phyloP scores from a whole-genome alignment of 1,140 invertebrate genomes.

The Diachasmimorpha longicaudata region DNA sequence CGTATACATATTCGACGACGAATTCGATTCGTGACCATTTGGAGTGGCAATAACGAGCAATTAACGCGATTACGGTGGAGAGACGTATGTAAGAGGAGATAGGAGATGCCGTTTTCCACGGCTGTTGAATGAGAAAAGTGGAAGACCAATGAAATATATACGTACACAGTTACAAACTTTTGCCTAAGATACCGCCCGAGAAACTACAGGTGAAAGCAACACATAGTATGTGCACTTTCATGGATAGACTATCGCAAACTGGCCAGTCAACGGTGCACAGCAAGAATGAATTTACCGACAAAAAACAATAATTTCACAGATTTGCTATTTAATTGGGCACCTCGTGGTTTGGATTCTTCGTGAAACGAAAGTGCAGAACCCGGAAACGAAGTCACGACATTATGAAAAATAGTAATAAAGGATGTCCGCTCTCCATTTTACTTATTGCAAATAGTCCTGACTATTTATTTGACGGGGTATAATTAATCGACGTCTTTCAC shows the following conservation, averaged over 20 bases:
- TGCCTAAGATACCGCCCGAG: slow-evolving; percentile 29
- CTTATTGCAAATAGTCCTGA: background rate
- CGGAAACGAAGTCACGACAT: slow-evolving; percentile 12
- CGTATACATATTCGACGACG: background rate
- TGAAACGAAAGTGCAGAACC: slow-evolving; percentile 23
- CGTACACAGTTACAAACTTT: slow-evolving; percentile 22
- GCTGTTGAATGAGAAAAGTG: slow-evolving; percentile 30
- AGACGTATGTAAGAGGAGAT: slow-evolving; percentile 11
- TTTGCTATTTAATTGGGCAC: background rate
- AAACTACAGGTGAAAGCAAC: background rate
- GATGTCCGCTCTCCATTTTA: background rate
- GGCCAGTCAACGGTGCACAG: background rate
- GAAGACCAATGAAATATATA: slow-evolving; percentile 15
- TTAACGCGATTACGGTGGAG: slow-evolving; percentile 21
- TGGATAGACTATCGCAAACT: background rate
- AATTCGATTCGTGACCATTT: background rate
- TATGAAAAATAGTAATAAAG: background rate
- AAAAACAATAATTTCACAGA: background rate
- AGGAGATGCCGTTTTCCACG: slow-evolving; percentile 22
- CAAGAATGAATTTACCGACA: background rate
- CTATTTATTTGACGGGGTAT: background rate
- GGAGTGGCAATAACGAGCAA: background rate
- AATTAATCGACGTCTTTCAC: slow-evolving; percentile 2
- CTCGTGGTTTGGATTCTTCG: slow-evolving; percentile 23
- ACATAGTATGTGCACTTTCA: background rate